Percentiles rank a stretch among this genome's conserved stretches.
phyloP scores from a whole-genome alignment of 2,113 vertebrate genomes.

The Bagarius yarrelli region DNA sequence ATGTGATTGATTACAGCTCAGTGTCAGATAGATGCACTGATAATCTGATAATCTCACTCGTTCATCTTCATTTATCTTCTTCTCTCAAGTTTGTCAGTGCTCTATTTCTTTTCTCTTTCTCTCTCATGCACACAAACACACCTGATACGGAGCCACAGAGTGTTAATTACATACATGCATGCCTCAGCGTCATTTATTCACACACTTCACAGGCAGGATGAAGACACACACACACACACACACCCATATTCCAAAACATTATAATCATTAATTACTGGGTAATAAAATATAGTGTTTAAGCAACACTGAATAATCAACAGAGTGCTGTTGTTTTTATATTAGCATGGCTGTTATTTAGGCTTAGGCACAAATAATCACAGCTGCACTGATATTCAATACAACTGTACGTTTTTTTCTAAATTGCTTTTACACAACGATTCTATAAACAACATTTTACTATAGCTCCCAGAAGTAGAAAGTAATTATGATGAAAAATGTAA shows the following conservation, averaged over 20 bases:
- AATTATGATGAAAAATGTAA: neutral
- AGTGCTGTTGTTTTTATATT: neutral
- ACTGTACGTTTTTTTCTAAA: neutral
- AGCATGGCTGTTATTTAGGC: neutral
- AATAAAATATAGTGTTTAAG: neutral
- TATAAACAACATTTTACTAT: neutral
- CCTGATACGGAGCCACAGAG: neutral
- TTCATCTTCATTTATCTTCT: slow-evolving; percentile 77
- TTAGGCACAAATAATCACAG: neutral
- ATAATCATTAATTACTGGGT: neutral
- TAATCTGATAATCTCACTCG: slow-evolving; percentile 72
- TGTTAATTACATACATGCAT: slow-evolving; percentile 36
- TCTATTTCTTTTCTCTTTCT: slow-evolving; percentile 47
- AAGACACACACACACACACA: slow-evolving; percentile 45
- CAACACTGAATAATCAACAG: neutral
- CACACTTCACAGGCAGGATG: slow-evolving; percentile 32
- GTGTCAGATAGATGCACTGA: slow-evolving; percentile 67
- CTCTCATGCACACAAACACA: slow-evolving; percentile 34
- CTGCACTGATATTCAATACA: neutral
- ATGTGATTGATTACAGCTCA: slow-evolving; percentile 68
- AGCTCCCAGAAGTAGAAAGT: neutral
- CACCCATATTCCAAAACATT: neutral
- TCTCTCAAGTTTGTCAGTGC: slow-evolving; percentile 61
- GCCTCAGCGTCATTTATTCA: slow-evolving; percentile 56
- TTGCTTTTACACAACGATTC: neutral